These are phyloP conservation scores for Ectropis grisescens DNA, from an alignment of 1,140 invertebrate species.

Conservation along the genomic window DNA sequence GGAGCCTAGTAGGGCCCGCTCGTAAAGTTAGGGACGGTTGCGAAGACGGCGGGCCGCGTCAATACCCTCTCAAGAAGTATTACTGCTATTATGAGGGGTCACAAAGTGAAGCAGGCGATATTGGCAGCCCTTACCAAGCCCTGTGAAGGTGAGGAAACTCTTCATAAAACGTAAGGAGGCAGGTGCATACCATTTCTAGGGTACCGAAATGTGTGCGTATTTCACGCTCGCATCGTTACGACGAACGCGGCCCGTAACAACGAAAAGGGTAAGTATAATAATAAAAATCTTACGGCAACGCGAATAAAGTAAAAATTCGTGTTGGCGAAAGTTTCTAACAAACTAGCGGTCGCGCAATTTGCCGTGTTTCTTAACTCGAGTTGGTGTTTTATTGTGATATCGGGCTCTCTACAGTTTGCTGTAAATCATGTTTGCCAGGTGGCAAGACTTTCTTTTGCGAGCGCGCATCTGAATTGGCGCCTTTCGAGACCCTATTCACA, in stretches of 20 bases:
- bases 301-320: conserved; percentile 29
- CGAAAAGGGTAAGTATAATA: conserved; percentile 50
- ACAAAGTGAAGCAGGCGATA: conserved; percentile 62
- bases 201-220: conserved; percentile 56
- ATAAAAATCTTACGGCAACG: conserved; percentile 52
- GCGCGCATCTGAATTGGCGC: too few species aligned
- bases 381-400: too few species aligned
- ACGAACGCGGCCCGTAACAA: conserved; percentile 29
- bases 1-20: conserved; percentile 20
- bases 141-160: conserved; percentile 59
- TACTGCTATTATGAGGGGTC: conserved; percentile 63
- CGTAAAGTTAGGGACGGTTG: conserved; percentile 45
- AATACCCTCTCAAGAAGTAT: conserved; percentile 63
- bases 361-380: too few species aligned
- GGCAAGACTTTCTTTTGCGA: too few species aligned
- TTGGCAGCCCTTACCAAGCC: conserved; percentile 53
- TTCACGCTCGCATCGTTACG: conserved; percentile 60
- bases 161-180: conserved; percentile 65
- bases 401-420: too few species aligned
- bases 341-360: too few species aligned
- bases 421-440: too few species aligned
- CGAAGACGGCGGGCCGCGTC: conserved; percentile 34
- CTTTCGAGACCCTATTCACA: too few species aligned
- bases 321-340: too few species aligned
- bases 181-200: conserved; percentile 62